phyloP scores from a whole-genome alignment of 2,113 vertebrate genomes.

The Lipotes vexillifer region DNA sequence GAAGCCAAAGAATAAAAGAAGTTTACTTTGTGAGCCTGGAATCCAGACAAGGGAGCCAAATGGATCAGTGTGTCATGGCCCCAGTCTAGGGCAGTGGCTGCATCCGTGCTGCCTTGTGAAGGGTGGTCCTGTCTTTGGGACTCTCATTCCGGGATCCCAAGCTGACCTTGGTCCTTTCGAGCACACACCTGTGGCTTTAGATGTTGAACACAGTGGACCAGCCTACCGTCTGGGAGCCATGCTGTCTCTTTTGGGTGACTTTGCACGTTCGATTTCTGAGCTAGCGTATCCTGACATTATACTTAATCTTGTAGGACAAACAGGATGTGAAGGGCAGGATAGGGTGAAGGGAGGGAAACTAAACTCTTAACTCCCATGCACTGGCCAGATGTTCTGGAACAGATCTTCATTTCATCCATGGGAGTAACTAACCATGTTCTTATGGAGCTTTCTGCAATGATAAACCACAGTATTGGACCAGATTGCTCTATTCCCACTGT shows the following conservation, averaged over 20 bases:
- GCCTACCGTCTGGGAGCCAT: neutral
- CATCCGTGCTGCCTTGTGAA: fast-evolving
- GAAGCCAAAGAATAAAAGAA: neutral
- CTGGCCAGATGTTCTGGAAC: neutral
- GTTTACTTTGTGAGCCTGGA: neutral
- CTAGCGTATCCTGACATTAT: neutral
- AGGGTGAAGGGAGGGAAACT: neutral
- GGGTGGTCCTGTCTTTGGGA: neutral
- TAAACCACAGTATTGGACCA: neutral
- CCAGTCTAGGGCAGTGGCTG: neutral
- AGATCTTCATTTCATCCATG: neutral
- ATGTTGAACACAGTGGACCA: too few species aligned
- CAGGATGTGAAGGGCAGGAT: neutral
- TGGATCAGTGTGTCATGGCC: neutral
- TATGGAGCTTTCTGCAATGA: fast-evolving
- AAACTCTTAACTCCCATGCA: fast-evolving
- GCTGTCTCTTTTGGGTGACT: neutral
- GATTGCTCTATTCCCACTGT: neutral
- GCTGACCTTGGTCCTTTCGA: neutral
- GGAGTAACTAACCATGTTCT: neutral
- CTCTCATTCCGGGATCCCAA: neutral
- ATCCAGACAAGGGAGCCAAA: neutral
- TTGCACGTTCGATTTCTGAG: neutral
- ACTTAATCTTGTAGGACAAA: neutral
- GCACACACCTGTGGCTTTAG: neutral